These are phyloP conservation scores for Ochropleura leucogaster DNA, from an alignment of 2,888 invertebrate species.

Conservation along the genomic window DNA sequence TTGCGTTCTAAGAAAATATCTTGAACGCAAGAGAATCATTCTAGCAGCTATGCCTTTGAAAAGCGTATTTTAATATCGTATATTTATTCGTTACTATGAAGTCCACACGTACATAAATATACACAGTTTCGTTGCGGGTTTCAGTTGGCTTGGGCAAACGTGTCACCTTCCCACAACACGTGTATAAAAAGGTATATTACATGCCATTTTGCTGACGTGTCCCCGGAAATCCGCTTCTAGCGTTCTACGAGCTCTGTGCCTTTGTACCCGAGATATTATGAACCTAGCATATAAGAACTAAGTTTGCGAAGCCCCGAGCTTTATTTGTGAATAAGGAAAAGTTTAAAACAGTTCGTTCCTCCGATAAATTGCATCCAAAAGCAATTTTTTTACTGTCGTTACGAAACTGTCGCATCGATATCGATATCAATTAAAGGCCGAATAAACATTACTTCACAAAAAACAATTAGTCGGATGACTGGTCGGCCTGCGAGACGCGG, in stretches of 20 bases:
- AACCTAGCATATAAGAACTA: slow-evolving; percentile 18
- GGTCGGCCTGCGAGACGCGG: neutral
- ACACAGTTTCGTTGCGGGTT: neutral
- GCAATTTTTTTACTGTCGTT: neutral
- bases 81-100: neutral
- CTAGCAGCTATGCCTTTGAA: neutral
- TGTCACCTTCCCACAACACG: neutral
- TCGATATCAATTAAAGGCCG: slow-evolving; percentile 14
- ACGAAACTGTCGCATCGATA: slow-evolving; percentile 12
- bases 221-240: slow-evolving; percentile 31
- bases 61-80: neutral
- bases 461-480: slow-evolving; percentile 8
- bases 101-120: neutral
- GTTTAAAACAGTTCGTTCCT: neutral
- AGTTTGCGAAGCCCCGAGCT: neutral
- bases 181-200: too few relatives aligned
- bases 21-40: neutral
- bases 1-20: neutral
- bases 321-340: slow-evolving; percentile 9
- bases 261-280: slow-evolving; percentile 16
- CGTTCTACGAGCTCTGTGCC: slow-evolving; percentile 13
- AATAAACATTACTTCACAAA: neutral
- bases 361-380: neutral
- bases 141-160: neutral
- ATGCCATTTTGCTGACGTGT: slow-evolving; percentile 32